Conservation (phyloP, 2,113 vertebrate genomes). For the Tachycineta bicolor region DNA sequence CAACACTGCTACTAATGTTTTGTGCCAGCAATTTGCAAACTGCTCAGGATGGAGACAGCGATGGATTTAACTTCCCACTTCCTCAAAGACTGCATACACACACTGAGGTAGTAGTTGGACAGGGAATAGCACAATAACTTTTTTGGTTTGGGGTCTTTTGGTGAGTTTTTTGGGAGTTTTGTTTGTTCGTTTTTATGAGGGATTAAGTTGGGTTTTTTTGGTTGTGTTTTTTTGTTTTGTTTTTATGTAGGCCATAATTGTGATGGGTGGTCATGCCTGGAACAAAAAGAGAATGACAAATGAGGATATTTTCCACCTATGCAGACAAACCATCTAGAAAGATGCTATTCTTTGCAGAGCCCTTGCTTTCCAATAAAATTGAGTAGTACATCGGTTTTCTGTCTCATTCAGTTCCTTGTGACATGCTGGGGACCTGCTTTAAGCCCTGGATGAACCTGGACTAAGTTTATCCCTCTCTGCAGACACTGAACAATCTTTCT, state of each 20-base stretch:
- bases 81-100: neutral
- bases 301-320: neutral
- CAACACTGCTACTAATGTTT: neutral
- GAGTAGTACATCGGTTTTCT: neutral
- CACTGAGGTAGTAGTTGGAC: neutral
- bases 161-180: neutral
- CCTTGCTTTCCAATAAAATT: conserved; percentile 2
- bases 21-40: neutral
- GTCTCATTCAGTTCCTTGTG: neutral
- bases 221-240: neutral
- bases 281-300: neutral
- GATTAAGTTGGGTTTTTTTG: neutral
- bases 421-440: neutral
- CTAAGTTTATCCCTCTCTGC: neutral
- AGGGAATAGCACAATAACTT: neutral
- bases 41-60: neutral
- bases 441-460: neutral
- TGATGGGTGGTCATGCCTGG: neutral
- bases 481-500: neutral
- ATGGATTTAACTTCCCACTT: neutral
- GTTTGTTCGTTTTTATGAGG: neutral
- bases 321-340: neutral
- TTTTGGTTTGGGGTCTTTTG: neutral
- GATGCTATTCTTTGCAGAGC: neutral
- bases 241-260: neutral